phyloP scores from a whole-genome alignment of 2,797 vertebrate genomes.

The Anguilla pacifica region DNA sequence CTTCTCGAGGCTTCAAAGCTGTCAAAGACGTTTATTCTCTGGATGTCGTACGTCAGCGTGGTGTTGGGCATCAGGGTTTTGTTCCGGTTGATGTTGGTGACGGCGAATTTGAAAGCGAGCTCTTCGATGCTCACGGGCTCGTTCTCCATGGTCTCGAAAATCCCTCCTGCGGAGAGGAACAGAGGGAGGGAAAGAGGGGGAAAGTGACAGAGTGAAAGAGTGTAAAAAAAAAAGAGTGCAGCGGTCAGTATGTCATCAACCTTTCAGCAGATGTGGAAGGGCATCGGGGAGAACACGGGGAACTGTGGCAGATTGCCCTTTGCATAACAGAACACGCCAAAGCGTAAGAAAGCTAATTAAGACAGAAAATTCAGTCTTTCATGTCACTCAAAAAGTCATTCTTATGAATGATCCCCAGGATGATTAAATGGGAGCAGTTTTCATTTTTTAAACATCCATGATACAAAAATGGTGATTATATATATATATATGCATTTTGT shows the following conservation, averaged over 20 bases:
- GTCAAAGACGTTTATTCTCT: conserved; percentile 96
- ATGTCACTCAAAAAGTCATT: conserved; percentile 19
- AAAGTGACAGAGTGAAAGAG: not conserved
- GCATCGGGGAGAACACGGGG: not conserved
- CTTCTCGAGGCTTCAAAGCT: conserved; percentile 96
- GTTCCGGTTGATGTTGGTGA: conserved; percentile 96
- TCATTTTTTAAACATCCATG: not conserved
- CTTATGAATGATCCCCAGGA: not conserved
- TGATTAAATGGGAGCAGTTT: not conserved
- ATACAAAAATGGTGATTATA: not conserved
- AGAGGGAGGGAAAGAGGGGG: not conserved
- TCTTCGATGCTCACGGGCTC: conserved; percentile 93
- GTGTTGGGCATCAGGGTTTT: conserved; percentile 95
- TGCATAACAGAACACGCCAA: conserved; percentile 6
- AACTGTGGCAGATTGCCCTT: not conserved
- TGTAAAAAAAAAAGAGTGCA: not conserved
- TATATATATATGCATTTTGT: too few relatives aligned
- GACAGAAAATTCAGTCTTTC: conserved; percentile 3
- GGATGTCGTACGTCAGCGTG: conserved; percentile 96
- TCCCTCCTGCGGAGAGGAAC: conserved; percentile 81
- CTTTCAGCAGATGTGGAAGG: not conserved
- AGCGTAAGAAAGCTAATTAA: conserved; percentile 3
- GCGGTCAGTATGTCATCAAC: not conserved
- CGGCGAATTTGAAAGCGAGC: conserved; percentile 97
- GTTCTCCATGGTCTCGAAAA: conserved; percentile 95